Percentiles rank a stretch among this genome's conserved stretches.
Evolutionary conservation across 2,113 vertebrate genomes (phyloP).

Genomic region (Mirounga angustirostris): DNA sequence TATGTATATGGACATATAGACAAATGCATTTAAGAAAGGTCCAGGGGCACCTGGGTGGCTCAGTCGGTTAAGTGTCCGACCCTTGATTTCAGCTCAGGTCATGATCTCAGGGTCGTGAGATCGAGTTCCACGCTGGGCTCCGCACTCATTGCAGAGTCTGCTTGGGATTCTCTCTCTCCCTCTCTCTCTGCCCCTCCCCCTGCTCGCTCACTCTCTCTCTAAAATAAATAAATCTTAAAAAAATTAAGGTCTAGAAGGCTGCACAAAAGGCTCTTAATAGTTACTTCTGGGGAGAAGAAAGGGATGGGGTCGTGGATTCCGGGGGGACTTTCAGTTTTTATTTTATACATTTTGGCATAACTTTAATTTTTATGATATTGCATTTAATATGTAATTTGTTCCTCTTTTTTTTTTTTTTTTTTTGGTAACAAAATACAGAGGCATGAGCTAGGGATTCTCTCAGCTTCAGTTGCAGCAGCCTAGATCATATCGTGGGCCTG

Average conservation of each 20-base stretch:
- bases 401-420: too few relatives aligned
- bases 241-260: neutral
- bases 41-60: neutral
- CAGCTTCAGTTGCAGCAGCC: neutral
- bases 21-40: neutral
- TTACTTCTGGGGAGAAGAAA: slow-evolving; percentile 26
- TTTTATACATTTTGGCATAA: neutral
- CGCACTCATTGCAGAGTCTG: neutral
- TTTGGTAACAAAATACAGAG: neutral
- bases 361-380: neutral
- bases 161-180: neutral
- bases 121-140: accelerated
- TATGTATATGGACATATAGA: neutral
- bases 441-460: neutral
- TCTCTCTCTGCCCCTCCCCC: too few relatives aligned
- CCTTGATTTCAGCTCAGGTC: neutral
- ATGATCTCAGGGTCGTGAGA: neutral
- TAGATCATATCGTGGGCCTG: neutral
- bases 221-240: neutral
- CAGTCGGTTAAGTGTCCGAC: accelerated
- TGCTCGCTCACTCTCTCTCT: neutral
- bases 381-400: neutral
- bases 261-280: neutral
- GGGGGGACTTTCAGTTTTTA: neutral
- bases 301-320: neutral